Evolutionary conservation across 2,888 invertebrate genomes (phyloP).

Genomic region (Andrena fulva): DNA sequence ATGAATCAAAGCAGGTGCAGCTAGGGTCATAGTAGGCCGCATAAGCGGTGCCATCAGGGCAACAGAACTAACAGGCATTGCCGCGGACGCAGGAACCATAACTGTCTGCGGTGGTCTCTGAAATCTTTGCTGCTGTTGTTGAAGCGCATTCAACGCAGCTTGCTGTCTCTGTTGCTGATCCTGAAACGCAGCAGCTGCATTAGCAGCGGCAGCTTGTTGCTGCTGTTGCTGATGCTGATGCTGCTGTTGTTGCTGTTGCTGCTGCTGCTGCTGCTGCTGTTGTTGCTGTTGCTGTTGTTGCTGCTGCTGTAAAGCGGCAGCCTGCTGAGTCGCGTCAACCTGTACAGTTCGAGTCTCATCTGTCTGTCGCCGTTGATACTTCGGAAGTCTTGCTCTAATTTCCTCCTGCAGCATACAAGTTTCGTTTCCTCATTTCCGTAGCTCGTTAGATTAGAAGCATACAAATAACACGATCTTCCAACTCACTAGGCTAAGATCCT

Average conservation of each 20-base stretch:
- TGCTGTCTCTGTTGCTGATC: slow-evolving; percentile 84
- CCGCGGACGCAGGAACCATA: slow-evolving; percentile 85
- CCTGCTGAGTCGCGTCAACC: slow-evolving; percentile 71
- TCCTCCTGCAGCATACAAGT: slow-evolving; percentile 88
- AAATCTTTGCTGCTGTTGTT: slow-evolving; percentile 85
- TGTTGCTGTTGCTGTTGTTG: slow-evolving; percentile 71
- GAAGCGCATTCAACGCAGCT: slow-evolving; percentile 84
- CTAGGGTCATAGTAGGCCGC: slow-evolving; percentile 86
- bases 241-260: slow-evolving; percentile 79
- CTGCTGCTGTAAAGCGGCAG: slow-evolving; percentile 79
- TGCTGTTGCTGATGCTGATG: slow-evolving; percentile 81
- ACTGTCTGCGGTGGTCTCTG: slow-evolving; percentile 85
- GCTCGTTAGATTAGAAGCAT: not conserved
- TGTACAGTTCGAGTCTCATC: slow-evolving; percentile 82
- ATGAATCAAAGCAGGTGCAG: slow-evolving; percentile 86
- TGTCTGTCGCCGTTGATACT: slow-evolving; percentile 87
- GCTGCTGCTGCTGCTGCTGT: slow-evolving; percentile 68
- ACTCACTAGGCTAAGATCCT: slow-evolving; percentile 92
- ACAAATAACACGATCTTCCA: not conserved
- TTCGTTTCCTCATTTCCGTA: not conserved
- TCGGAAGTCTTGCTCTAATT: slow-evolving; percentile 89
- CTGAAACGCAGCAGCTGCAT: slow-evolving; percentile 84
- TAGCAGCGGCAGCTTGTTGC: slow-evolving; percentile 84
- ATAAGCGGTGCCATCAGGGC: slow-evolving; percentile 86
- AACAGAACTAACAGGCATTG: slow-evolving; percentile 85